Conservation (phyloP, 2,113 vertebrate species). For the Calidris pygmaea region DNA sequence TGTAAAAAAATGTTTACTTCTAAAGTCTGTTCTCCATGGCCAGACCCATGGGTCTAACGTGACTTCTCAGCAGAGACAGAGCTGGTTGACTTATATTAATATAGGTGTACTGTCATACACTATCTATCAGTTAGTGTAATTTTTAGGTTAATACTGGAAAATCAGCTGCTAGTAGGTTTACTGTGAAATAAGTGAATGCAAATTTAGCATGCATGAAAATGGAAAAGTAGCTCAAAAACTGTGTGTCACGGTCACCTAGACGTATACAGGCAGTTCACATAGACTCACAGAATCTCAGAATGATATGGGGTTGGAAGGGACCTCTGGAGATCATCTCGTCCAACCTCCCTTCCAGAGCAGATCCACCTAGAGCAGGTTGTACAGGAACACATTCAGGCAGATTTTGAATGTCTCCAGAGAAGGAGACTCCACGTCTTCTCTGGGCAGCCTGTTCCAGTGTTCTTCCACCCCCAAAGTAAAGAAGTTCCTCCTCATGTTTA, state of each 20-base stretch:
- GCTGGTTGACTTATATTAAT: background rate
- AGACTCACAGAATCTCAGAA: no score
- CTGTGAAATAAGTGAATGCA: background rate
- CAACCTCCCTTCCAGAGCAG: no score
- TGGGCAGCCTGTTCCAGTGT: no score
- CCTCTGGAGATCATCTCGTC: no score
- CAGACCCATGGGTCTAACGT: background rate
- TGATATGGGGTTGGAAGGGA: no score
- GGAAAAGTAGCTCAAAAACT: background rate
- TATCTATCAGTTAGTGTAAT: background rate
- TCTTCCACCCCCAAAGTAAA: no score
- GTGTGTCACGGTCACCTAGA: background rate
- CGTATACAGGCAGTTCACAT: fast-evolving
- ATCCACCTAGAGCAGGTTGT: no score
- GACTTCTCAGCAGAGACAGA: background rate
- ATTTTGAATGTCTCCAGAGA: no score
- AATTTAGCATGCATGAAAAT: background rate
- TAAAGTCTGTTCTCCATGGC: background rate
- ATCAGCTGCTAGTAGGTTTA: background rate
- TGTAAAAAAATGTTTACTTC: background rate
- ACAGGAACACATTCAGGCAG: no score
- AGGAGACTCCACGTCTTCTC: no score
- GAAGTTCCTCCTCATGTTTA: no score
- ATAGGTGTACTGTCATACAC: background rate
- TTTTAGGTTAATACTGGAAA: background rate